phyloP scores from a whole-genome alignment of 2,797 vertebrate species.

The Aphelocoma californica region DNA sequence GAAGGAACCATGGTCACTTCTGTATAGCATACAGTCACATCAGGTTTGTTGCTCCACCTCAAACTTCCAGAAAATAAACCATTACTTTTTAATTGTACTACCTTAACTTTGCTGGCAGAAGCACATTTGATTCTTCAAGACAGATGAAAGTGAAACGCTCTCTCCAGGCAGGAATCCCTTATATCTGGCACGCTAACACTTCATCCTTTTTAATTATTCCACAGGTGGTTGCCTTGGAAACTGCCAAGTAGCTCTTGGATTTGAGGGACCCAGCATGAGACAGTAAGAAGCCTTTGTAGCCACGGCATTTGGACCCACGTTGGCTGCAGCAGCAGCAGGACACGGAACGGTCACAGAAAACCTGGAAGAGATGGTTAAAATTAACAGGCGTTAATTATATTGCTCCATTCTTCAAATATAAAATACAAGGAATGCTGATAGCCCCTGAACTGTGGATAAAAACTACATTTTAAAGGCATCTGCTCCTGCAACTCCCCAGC shows the following conservation, averaged over 20 bases:
- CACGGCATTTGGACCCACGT: neutral
- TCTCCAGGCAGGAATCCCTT: conserved; percentile 46
- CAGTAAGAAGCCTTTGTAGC: conserved; percentile 24
- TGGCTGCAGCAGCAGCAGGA: neutral
- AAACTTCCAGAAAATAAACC: conserved; percentile 13
- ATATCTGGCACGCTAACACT: conserved; percentile 17
- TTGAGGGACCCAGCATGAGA: neutral
- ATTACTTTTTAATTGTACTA: conserved; percentile 46
- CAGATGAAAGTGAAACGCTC: neutral
- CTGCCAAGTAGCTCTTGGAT: conserved; percentile 53
- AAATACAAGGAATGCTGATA: rapidly evolving
- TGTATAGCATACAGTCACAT: rapidly evolving
- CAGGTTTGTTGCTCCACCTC: neutral
- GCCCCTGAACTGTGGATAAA: neutral
- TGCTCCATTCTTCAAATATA: neutral
- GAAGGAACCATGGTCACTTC: neutral
- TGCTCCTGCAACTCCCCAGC: neutral
- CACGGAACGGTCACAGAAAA: neutral
- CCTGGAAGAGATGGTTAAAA: conserved; percentile 27
- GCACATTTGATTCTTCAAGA: neutral
- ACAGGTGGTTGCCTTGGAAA: conserved; percentile 72
- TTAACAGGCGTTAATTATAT: neutral
- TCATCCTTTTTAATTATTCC: conserved; percentile 66
- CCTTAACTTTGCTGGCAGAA: conserved; percentile 56
- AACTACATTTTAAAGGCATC: neutral